phyloP scores from a whole-genome alignment of 2,888 invertebrate genomes.

The Loripinus fragilis region DNA sequence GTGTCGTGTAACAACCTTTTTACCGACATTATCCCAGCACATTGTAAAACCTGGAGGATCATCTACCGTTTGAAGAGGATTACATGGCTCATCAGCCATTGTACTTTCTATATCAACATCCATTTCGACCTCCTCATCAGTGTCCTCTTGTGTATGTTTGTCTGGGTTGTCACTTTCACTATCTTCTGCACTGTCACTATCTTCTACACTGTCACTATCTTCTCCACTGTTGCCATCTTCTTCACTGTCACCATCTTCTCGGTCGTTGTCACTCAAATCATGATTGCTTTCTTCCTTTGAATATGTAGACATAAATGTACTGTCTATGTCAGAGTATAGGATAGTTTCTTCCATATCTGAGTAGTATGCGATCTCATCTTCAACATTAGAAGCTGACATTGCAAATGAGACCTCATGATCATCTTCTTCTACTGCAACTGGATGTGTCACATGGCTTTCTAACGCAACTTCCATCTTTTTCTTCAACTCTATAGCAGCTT shows the following conservation, averaged over 20 bases:
- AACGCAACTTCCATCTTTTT: conserved; percentile 16
- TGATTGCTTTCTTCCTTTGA: not conserved
- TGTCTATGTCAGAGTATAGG: not conserved
- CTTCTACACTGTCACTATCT: conserved; percentile 19
- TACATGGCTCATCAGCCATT: not conserved
- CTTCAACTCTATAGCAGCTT: conserved; percentile 16
- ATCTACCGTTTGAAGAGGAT: not conserved
- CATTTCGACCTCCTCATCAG: conserved; percentile 14
- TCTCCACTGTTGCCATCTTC: not conserved
- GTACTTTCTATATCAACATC: not conserved
- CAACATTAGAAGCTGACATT: not conserved
- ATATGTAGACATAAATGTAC: not conserved
- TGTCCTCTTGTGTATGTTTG: not conserved
- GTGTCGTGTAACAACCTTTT: conserved; percentile 16
- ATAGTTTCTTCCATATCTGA: conserved; percentile 12
- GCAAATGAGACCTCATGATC: conserved; percentile 2
- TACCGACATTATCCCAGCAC: conserved; percentile 35
- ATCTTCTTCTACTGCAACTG: not conserved
- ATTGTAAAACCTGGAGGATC: conserved; percentile 11
- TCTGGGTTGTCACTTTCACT: not conserved
- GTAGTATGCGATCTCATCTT: conserved; percentile 12
- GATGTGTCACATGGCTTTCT: not conserved
- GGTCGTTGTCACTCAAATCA: no score
- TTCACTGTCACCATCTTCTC: not conserved
- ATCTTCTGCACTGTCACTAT: conserved; percentile 3